Percentiles rank a stretch among this genome's conserved stretches.
These are phyloP conservation scores for Leucopsar rothschildi DNA, from an alignment of 2,113 vertebrate species.

Conservation along the genomic window DNA sequence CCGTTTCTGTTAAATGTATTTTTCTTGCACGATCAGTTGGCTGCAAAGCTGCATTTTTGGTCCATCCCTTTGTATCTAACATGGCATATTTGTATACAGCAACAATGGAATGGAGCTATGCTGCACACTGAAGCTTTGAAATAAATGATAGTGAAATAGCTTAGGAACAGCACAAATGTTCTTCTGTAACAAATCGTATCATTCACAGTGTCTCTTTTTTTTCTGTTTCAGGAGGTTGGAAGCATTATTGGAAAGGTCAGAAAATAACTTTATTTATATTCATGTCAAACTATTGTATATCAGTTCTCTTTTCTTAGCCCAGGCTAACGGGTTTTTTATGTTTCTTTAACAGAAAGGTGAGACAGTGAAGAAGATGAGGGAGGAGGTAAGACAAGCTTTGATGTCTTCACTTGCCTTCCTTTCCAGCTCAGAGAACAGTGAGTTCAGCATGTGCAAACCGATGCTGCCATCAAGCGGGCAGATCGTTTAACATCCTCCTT, in stretches of 20 bases:
- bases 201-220: slow-evolving; percentile 12
- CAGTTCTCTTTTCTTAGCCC: not conserved
- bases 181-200: not conserved
- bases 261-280: slow-evolving; percentile 43
- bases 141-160: not conserved
- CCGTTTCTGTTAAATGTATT: not conserved
- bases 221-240: slow-evolving; percentile 84
- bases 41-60: not conserved
- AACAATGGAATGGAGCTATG: not conserved
- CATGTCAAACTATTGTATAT: not conserved
- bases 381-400: slow-evolving; percentile 82
- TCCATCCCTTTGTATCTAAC: not conserved
- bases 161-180: not conserved
- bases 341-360: slow-evolving; percentile 87
- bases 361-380: slow-evolving; percentile 95
- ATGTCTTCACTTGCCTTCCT: slow-evolving; percentile 27
- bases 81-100: not conserved
- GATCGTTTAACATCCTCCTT: not conserved
- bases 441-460: not conserved
- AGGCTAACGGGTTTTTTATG: not conserved
- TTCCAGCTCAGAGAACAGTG: not conserved
- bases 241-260: slow-evolving; percentile 93
- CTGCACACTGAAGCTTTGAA: not conserved
- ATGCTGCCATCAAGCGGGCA: slow-evolving; percentile 56
- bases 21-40: not conserved